Percentiles rank a stretch among this genome's conserved stretches.
Evolutionary conservation across 2,113 vertebrate species (phyloP).

Genomic region (Grammomys surdaster): DNA sequence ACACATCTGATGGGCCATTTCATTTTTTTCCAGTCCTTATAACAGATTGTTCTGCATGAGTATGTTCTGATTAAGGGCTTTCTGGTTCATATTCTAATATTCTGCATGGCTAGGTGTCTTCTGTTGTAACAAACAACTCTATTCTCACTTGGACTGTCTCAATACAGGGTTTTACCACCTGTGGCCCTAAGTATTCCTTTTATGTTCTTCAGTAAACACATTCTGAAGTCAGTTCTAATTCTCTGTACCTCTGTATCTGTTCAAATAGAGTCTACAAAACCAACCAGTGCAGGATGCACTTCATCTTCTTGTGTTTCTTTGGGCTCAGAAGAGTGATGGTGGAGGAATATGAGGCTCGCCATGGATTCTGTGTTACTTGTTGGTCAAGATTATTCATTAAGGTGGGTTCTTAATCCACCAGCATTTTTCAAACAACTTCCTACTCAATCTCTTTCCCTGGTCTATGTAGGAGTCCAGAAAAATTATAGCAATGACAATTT

Average conservation of each 20-base stretch:
- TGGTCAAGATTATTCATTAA: neutral
- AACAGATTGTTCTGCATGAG: neutral
- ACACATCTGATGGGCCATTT: neutral
- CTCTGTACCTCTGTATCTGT: conserved; percentile 1
- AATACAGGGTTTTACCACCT: neutral
- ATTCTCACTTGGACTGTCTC: neutral
- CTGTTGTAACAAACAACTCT: neutral
- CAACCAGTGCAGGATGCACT: neutral
- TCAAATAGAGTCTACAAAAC: neutral
- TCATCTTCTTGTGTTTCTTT: neutral
- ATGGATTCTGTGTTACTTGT: neutral
- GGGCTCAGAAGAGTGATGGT: neutral
- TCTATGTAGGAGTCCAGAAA: neutral
- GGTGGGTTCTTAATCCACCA: neutral
- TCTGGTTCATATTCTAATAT: neutral
- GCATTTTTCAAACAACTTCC: neutral
- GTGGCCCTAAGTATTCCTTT: neutral
- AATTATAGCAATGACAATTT: neutral
- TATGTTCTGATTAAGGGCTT: neutral
- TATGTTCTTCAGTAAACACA: neutral
- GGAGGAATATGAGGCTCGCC: neutral
- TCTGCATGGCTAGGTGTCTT: neutral
- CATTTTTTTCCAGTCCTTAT: neutral
- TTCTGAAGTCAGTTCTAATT: neutral
- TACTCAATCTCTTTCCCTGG: neutral